Percentiles rank a stretch among this genome's conserved stretches.
Conservation (phyloP, 2,797 vertebrate species). For the Syngnathus acus region DNA sequence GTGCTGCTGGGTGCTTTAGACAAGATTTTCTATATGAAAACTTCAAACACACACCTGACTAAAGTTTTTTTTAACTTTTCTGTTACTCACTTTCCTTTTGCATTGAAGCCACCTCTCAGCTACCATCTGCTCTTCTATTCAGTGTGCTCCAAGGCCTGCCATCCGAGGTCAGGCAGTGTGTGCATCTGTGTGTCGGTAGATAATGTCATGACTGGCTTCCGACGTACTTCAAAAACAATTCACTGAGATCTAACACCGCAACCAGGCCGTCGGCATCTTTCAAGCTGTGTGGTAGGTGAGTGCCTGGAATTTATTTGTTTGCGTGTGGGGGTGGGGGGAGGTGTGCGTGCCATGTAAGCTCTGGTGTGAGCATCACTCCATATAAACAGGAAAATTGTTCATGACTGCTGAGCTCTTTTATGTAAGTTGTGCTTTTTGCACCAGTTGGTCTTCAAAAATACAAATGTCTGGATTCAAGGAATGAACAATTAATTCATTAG, state of each 20-base stretch:
- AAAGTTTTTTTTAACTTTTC: conserved; percentile 27
- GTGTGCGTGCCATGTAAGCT: background rate
- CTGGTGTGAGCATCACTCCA: background rate
- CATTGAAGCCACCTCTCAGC: conserved; percentile 44
- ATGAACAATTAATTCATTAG: background rate
- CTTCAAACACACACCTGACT: conserved; percentile 14
- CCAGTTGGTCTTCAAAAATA: background rate
- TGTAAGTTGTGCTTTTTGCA: background rate
- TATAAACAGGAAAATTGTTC: background rate
- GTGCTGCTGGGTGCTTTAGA: background rate
- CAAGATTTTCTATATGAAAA: background rate
- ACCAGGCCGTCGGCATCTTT: conserved; percentile 45
- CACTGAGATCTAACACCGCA: conserved; percentile 43
- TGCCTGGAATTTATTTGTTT: conserved; percentile 23
- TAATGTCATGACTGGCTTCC: conserved; percentile 38
- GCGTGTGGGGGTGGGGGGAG: background rate
- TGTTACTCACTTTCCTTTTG: conserved; percentile 28
- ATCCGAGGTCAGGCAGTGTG: conserved; percentile 41
- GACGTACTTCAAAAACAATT: conserved; percentile 58
- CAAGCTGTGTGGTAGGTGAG: conserved; percentile 42
- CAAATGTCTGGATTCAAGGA: background rate
- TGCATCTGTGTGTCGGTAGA: conserved; percentile 35
- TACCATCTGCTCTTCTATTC: conserved; percentile 69
- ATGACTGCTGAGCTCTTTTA: background rate
- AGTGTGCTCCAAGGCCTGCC: conserved; percentile 39